These are phyloP conservation scores for Phalera bucephala DNA, from an alignment of 2,888 invertebrate species.

Conservation along the genomic window DNA sequence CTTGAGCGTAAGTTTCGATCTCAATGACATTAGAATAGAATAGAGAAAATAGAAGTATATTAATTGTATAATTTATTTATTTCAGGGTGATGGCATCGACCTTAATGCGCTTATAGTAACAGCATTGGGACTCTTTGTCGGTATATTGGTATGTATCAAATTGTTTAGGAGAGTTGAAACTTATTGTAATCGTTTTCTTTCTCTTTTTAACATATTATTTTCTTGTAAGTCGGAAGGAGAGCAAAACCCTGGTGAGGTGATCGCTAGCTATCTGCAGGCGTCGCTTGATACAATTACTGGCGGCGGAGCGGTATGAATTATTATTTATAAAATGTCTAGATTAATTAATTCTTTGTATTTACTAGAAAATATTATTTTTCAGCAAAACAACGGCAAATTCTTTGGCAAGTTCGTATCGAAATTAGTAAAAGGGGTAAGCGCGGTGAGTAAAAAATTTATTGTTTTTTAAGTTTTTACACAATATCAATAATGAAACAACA, in stretches of 20 bases:
- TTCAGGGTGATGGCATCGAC: conserved; percentile 76
- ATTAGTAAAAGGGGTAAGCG: conserved; percentile 69
- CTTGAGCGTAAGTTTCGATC: conserved; percentile 70
- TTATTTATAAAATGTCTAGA: neutral
- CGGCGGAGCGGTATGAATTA: conserved; percentile 69
- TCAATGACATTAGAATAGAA: neutral
- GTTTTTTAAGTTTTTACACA: no score
- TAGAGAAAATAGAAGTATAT: conserved; percentile 7
- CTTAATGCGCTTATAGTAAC: conserved; percentile 69
- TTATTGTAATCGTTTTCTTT: neutral
- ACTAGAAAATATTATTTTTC: conserved; percentile 28
- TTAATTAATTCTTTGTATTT: neutral
- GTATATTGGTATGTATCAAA: conserved; percentile 63
- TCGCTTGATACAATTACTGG: conserved; percentile 71
- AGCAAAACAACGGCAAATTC: conserved; percentile 77
- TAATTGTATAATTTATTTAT: no score
- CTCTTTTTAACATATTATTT: neutral
- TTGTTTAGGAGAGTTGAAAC: no score
- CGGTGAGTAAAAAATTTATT: no score
- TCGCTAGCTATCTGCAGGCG: conserved; percentile 68
- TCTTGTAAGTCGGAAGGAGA: conserved; percentile 66
- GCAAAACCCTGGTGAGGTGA: conserved; percentile 68
- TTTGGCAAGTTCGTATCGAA: conserved; percentile 70
- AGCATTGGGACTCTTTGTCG: conserved; percentile 69
- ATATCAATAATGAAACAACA: no score